A percentile compares a stretch with the other conserved stretches of the same genome.
Conservation (phyloP, 2,888 invertebrate genomes). For the Rhopalosiphum nymphaeae region DNA sequence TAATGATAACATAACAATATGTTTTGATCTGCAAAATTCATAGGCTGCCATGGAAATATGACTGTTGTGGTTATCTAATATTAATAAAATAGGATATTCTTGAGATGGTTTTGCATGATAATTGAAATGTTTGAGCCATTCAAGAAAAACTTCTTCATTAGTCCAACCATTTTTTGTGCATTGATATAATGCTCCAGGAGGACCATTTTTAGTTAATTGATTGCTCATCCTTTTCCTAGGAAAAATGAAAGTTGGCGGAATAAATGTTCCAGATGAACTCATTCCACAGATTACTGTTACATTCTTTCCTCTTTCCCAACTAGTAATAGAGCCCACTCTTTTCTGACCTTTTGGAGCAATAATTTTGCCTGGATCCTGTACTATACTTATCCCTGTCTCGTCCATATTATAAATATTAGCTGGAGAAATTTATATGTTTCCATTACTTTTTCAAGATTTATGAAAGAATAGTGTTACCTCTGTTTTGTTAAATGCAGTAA, state of each 20-base stretch:
- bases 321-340: constrained; percentile 70
- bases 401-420: constrained; percentile 70
- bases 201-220: constrained; percentile 67
- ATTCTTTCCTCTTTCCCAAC: constrained; percentile 69
- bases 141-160: constrained; percentile 67
- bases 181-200: constrained; percentile 66
- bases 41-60: constrained; percentile 68
- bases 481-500: constrained; percentile 27
- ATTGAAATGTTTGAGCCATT: constrained; percentile 67
- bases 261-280: constrained; percentile 69
- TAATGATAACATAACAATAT: constrained; percentile 67
- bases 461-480: constrained; percentile 50
- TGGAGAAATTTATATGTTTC: constrained; percentile 62
- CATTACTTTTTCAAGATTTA: constrained; percentile 63
- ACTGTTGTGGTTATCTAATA: constrained; percentile 69
- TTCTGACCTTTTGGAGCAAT: constrained; percentile 70
- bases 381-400: constrained; percentile 70
- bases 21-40: constrained; percentile 66
- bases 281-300: constrained; percentile 71
- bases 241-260: no score
- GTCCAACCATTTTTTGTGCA: constrained; percentile 68
- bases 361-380: constrained; percentile 70
- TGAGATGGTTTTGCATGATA: no score
- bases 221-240: neutral
- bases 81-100: constrained; percentile 69